A percentile compares a stretch with the other conserved stretches of the same genome.
These are phyloP conservation scores for Parelbella ahira DNA, from an alignment of 2,888 invertebrate species.

Conservation along the genomic window DNA sequence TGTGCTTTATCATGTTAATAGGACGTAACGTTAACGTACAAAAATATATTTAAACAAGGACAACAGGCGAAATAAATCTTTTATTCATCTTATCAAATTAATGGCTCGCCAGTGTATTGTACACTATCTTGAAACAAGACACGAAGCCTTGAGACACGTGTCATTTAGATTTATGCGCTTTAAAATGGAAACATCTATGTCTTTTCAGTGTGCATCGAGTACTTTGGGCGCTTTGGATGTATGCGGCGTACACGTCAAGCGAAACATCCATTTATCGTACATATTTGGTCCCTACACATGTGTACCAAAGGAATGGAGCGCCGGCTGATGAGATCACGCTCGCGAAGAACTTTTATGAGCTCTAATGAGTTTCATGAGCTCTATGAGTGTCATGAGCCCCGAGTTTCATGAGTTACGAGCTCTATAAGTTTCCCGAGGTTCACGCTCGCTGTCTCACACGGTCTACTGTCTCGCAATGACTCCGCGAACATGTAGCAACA, in stretches of 20 bases:
- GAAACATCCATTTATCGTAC: conserved; percentile 32
- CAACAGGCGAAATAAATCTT: conserved; percentile 72
- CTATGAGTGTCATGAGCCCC: no score
- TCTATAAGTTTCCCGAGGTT: no score
- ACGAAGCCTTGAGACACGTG: conserved; percentile 36
- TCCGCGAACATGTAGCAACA: conserved; percentile 20
- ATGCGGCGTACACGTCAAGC: no score
- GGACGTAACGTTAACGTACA: conserved; percentile 63
- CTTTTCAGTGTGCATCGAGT: conserved; percentile 56
- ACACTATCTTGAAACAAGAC: conserved; percentile 62
- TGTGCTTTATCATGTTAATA: conserved; percentile 63
- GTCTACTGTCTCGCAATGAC: conserved; percentile 12
- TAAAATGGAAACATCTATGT: conserved; percentile 55
- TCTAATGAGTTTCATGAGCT: no score
- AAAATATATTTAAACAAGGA: conserved; percentile 73
- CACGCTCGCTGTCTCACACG: conserved; percentile 19
- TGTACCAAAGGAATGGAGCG: conserved; percentile 31
- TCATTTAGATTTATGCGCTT: conserved; percentile 38
- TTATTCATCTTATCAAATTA: conserved; percentile 67
- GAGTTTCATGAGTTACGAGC: no score
- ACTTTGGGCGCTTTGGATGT: conserved; percentile 34
- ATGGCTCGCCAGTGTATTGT: conserved; percentile 68
- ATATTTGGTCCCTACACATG: conserved; percentile 45
- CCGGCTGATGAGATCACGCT: conserved; percentile 30
- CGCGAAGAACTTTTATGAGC: no score